Conservation (phyloP, 37 sponge, comb jelly and placozoan genomes). For the Beroe ovata region DNA sequence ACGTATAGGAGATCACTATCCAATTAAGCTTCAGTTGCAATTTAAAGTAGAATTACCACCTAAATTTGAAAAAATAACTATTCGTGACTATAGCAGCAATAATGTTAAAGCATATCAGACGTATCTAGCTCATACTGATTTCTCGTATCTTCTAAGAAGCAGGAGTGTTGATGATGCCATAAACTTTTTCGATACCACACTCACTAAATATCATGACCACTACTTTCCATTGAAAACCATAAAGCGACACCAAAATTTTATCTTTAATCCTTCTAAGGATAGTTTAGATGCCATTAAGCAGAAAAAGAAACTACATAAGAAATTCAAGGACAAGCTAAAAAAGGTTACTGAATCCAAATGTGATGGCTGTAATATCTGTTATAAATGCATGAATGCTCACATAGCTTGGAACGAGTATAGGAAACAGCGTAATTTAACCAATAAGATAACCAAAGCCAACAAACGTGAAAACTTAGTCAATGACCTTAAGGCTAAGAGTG, state of each 20-base stretch:
- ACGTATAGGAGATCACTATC: not conserved
- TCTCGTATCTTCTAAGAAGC: not conserved
- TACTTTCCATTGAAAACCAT: slow-evolving; percentile 9
- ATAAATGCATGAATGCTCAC: not conserved
- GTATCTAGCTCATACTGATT: not conserved
- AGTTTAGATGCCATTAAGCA: not conserved
- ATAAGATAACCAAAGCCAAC: not conserved
- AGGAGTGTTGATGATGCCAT: not conserved
- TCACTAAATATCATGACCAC: not conserved
- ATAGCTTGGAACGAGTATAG: not conserved
- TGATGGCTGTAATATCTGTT: not conserved
- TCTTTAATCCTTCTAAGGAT: not conserved
- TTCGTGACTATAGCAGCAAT: not conserved
- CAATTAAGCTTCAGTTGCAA: not conserved
- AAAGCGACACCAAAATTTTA: not conserved
- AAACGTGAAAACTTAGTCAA: not conserved
- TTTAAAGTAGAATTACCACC: slow-evolving; percentile 5
- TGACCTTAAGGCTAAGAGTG: not conserved
- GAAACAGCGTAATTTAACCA: not conserved
- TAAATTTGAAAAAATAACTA: not conserved
- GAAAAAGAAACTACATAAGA: not conserved
- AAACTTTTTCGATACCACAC: not conserved
- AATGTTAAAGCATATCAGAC: not conserved
- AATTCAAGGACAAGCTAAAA: not conserved
- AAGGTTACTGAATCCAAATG: not conserved